Base-by-base conservation (phyloP, 2,888 invertebrate genomes). In the Acholoe squamosa region DNA sequence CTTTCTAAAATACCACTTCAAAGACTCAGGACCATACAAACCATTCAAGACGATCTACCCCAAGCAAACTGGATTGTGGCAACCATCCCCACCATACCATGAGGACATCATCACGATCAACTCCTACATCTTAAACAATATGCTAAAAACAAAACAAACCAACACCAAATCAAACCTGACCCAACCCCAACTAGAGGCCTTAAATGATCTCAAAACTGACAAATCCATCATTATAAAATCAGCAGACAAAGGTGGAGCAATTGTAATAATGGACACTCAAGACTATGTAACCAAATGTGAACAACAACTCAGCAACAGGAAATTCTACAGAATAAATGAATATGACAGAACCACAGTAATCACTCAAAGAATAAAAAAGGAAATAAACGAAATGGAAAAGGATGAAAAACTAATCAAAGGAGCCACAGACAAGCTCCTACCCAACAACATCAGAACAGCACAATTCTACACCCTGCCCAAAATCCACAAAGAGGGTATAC, bases 1-100 rank as follows among this genome's bases (percentile, higher is more conserved):
- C 61, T 61, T n/a, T 19, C 61, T 61, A 61, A 3, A 61, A 61
- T n/a, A 61, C 61, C 61, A 61, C 61, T 61, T 61, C 61, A 61
- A 14, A 61, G 61, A 61, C 14, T 19, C 5, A 12, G 61, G 61
- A 1, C 61, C 61, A 7, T 61, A 7, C 61, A 61, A n/a, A 3
- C 19, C 22, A 61, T 12, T 3, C 5, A 3, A 61, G 3, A 61
- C 61, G 14, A n/a, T 61, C 22, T 61, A 61, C 61, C 61, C 61
- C 3, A 19, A 14, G 19, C 22, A 61, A 61, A 61, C 61, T 12
- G 61, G 7, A 7, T 3, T 1, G 12, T 61, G 61, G 61, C 61
- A 61, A 14, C 61, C 61, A 19, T 7, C 61, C 61, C 61, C 3
- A 61, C 61, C 61, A n/a, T 61, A 61, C 61, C 61, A 61, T 61